Base-by-base conservation (phyloP, 2,113 vertebrate species). In the Tylochromis polylepis region DNA sequence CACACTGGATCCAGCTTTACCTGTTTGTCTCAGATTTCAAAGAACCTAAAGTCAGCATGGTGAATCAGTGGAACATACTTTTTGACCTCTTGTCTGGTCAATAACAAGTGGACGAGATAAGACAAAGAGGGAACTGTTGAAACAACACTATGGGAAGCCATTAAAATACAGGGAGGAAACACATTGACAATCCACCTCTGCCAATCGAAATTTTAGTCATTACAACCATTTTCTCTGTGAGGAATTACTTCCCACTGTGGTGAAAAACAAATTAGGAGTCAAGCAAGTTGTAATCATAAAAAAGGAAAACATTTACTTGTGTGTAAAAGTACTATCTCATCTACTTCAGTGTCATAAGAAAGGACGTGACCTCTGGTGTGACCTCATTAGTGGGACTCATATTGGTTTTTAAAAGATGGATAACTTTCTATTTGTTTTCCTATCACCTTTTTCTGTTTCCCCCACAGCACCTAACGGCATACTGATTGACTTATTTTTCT, bases 81-180 rank as follows among this genome's bases (percentile, higher is more conserved):
- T 87, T 53, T 88, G 88, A 89, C 83, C 82, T 85, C 65, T 14
- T 16, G 58, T 34, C 56, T 75, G 55, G 55, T 90, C 85, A 88
- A 88, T 88, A 87, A 20, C 55, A 4, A 27, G 59, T 72, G 87
- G 89, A 31, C n/a, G 11, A 92, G 90, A 93, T 84, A 88, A 92
- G 80, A 67, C 29, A n/a, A 87, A 85, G 85, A 36, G 27, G 8
- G n/a, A 57, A 67, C 49, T 59, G 38, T 89, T 93, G 88, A 93
- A 91, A 83, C 79, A 88, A 88, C 90, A 88, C 18, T 81, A 91
- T 88, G 59, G 84, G 75, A 88, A 90, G 65, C 83, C 56, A 51
- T 91, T 86, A 83, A 85, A 72, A 83, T 70, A 79, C 27, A 41
- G 49, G 49, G 62, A 57, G 78, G 59, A 78, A 84, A 79, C 82